phyloP scores from a whole-genome alignment of 2,113 vertebrate species.

The Dissostichus mawsoni region DNA sequence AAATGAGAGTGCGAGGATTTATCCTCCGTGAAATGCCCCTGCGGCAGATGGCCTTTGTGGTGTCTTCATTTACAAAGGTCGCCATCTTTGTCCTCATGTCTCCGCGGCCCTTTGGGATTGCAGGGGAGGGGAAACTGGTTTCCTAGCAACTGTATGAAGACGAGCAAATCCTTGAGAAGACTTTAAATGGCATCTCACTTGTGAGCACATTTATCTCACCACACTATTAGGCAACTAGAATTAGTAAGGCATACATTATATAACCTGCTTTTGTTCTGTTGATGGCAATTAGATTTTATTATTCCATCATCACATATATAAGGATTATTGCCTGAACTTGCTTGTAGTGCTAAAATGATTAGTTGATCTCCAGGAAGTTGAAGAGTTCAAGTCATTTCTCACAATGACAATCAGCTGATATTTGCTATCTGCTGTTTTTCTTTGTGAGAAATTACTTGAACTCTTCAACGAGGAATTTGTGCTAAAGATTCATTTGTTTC shows the following conservation, averaged over 20 bases:
- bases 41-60: constrained; percentile 74
- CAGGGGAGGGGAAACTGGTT: constrained; percentile 72
- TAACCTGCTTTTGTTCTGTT: neutral
- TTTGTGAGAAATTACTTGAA: neutral
- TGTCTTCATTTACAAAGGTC: constrained; percentile 70
- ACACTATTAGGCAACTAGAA: neutral
- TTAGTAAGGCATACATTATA: neutral
- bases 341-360: neutral
- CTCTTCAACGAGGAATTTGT: too few relatives aligned
- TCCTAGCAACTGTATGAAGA: constrained; percentile 85
- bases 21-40: constrained; percentile 36
- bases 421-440: neutral
- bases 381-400: neutral
- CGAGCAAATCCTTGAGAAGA: constrained; percentile 56
- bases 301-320: neutral
- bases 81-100: constrained; percentile 81
- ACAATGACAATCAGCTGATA: too few relatives aligned
- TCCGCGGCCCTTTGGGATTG: constrained; percentile 73
- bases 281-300: neutral
- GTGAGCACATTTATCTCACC: neutral
- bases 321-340: neutral
- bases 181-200: constrained; percentile 55
- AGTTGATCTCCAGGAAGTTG: neutral
- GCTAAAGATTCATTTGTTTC: too few relatives aligned
- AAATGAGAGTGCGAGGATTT: constrained; percentile 45